Base-by-base conservation (phyloP, 1,140 invertebrate genomes). In the Drosophila lowei region DNA sequence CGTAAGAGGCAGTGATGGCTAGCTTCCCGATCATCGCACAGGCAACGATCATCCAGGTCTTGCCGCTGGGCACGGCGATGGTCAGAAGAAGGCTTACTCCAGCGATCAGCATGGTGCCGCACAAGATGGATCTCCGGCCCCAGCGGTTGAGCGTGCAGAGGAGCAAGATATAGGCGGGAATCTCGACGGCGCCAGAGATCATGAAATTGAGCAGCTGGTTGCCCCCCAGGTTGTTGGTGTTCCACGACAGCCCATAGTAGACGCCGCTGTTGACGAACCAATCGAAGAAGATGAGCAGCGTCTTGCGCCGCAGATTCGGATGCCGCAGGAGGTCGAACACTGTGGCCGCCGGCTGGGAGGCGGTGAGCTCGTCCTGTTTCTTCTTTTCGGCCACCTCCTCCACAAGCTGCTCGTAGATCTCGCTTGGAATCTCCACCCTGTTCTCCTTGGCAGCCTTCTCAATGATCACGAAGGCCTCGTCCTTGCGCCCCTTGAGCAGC, bases 221-320 rank as follows among this genome's bases (percentile, higher is more conserved):
- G 18, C 95, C 95, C 34, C 94, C 95, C 55, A 97, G 92, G 81
- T 95, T 95, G 16, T 94, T 95, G 0, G 95, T 95, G 79, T 96
- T 96, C 93, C 96, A 95, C 0, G 96, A 96, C 2, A 97, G 90
- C 1, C 96, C 96, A 77, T 97, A 97, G 90, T 97, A 97, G 5
- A 96, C 94, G 42, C 95, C 94, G 67, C 95, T 95, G 79, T 96
- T 96, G 8, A 95, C 95, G 79, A 96, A 95, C 95, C 96, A 97
- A 80, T 95, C 94, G 84, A 96, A 96, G 90, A 96, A 96, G 58
- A 97, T 93, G 41, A 96, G 93, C 2, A 96, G 61, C 30, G 95
- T 94, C 75, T 95, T 94, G 16, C 93, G 93, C 18, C 95, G 93
- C 15, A 97, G 91, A 80, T 95, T 95, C 3, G 94, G 93, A 84